Evolutionary conservation across 2,113 vertebrate genomes (phyloP), one percentile per base, ranked within the genome.

Genomic region (Semicossyphus pulcher): DNA sequence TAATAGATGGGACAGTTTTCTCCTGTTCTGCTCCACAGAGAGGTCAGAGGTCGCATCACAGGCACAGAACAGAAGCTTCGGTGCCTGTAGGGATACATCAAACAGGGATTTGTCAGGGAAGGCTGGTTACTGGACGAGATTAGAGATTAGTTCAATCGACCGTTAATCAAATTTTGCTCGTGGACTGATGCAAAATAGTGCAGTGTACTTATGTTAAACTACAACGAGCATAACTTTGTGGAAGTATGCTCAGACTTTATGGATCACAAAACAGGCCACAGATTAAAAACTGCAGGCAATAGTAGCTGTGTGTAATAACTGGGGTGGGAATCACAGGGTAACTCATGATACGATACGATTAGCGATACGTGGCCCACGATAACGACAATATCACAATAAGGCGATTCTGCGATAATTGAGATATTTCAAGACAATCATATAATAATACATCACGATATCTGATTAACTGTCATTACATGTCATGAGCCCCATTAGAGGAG

Each of bases 11-110:
- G 20, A 18, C 7, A 5, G 25, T 61, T 44, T 42, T 37, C 48
- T 39, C 32, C 37, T 20, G 16, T 20, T 44, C 16, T 31, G 18
- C 37, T 58, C 18, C n/a, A 31, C 14, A 21, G 11, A 45, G 10
- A 48, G 9, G 14, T 56, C 31, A 59, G 31, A 39, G 23, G 69
- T 67, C 76, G 37, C 11, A 28, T 52, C 15, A 48, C 15, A 20
- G 21, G 26, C 12, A 37, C 28, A 45, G 41, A 63, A 7, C 15
- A 34, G 29, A 39, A 34, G 20, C n/a, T 18, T 54, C 2, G 9
- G n/a, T 10, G 10, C 34, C 21, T 26, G 23, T 7, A 6, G 12
- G 5, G 20, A 44, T 11, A 42, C 14, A 42, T 4, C 1, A 0
- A 32, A 26, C 3, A 7, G 21, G 29, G 53, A 60, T 76, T 51